Evolutionary conservation across 2,888 invertebrate genomes (phyloP).

Genomic region (Lacanobia oleracea): DNA sequence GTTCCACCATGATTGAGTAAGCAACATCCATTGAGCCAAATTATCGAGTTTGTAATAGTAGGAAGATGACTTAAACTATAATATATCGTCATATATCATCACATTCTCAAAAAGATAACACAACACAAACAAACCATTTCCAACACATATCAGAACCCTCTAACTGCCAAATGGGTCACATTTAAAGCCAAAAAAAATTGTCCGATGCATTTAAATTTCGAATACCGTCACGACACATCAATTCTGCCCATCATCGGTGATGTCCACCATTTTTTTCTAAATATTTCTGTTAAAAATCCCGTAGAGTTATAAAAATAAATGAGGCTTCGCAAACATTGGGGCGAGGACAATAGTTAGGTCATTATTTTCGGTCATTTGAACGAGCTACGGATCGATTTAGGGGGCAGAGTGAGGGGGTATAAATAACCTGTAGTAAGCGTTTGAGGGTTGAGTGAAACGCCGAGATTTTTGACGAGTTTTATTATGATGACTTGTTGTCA

Average conservation of each 20-base stretch:
- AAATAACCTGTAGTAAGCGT: constrained; percentile 82
- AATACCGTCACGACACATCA: constrained; percentile 81
- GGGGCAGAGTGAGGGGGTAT: constrained; percentile 75
- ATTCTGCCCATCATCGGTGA: constrained; percentile 77
- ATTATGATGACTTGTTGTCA: constrained; percentile 56
- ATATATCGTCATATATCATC: constrained; percentile 21
- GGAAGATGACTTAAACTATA: neutral
- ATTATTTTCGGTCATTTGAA: constrained; percentile 89
- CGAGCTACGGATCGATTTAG: constrained; percentile 77
- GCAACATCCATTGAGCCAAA: too few relatives aligned
- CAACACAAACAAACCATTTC: constrained; percentile 51
- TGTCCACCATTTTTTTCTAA: constrained; percentile 80
- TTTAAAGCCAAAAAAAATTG: constrained; percentile 67
- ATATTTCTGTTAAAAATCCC: constrained; percentile 85
- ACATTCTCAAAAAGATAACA: constrained; percentile 38
- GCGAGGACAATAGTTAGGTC: constrained; percentile 89
- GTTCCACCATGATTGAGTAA: too few relatives aligned
- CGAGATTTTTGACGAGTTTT: constrained; percentile 70
- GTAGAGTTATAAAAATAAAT: constrained; percentile 87
- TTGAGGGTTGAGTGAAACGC: constrained; percentile 77
- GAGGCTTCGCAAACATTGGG: constrained; percentile 85
- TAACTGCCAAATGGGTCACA: constrained; percentile 66
- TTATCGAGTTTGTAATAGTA: too few relatives aligned
- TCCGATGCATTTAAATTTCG: constrained; percentile 75
- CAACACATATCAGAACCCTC: constrained; percentile 57